These are phyloP conservation scores for Sebastiscus albofasciatus DNA, from an alignment of 2,797 vertebrate genomes.

Conservation along the genomic window DNA sequence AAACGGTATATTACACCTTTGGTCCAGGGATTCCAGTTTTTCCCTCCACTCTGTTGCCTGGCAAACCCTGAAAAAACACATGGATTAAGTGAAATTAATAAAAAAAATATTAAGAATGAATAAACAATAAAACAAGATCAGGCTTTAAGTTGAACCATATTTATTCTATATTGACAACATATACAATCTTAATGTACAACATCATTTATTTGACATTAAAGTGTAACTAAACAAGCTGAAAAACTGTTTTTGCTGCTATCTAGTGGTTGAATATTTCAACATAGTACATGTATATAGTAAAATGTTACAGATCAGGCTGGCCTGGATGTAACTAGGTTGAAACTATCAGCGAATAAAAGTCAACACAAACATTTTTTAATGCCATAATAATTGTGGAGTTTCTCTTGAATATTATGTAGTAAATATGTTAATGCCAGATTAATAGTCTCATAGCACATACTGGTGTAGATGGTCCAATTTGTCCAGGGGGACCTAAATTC, in stretches of 20 bases:
- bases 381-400: neutral
- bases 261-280: neutral
- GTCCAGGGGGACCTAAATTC: slow-evolving; percentile 65
- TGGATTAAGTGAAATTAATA: neutral
- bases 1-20: slow-evolving; percentile 69
- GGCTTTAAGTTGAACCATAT: neutral
- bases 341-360: neutral
- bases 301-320: neutral
- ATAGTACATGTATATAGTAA: no score
- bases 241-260: neutral
- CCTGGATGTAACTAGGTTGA: neutral
- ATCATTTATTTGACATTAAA: neutral
- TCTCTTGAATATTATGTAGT: neutral
- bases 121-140: neutral
- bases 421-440: neutral
- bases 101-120: neutral
- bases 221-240: neutral
- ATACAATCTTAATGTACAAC: neutral
- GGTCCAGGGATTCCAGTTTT: slow-evolving; percentile 69
- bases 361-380: neutral
- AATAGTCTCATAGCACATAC: slow-evolving; percentile 59
- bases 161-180: neutral
- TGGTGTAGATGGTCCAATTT: slow-evolving; percentile 60
- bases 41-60: slow-evolving; percentile 71
- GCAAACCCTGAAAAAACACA: slow-evolving; percentile 70